Evolutionary conservation across 53 echinoderm and acorn worm genomes (phyloP).

Genomic region (Apostichopus leukothele): DNA sequence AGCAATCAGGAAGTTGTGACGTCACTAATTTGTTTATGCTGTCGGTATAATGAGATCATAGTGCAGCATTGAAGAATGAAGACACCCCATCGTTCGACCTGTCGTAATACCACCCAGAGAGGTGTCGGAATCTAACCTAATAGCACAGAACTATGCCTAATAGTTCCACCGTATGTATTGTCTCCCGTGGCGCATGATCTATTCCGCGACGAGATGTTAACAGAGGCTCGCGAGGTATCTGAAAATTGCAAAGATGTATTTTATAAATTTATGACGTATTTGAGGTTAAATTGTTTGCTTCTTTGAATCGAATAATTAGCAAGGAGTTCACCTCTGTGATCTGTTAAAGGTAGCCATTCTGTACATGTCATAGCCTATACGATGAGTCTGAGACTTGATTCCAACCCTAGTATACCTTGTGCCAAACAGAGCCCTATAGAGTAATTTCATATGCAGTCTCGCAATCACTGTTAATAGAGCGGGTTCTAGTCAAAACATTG

Average conservation of each 20-base stretch:
- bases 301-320: background rate
- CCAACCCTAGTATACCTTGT: no score
- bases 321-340: background rate
- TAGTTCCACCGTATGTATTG: background rate
- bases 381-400: no score
- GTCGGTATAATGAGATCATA: background rate
- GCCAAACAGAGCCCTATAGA: no score
- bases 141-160: background rate
- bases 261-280: background rate
- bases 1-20: background rate
- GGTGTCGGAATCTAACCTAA: conserved; percentile 30
- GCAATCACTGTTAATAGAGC: no score
- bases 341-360: background rate
- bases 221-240: conserved; percentile 21
- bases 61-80: background rate
- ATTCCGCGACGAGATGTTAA: background rate
- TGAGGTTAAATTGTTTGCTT: background rate
- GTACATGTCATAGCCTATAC: no score
- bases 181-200: background rate
- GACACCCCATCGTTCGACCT: background rate
- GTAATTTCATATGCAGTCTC: no score
- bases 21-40: background rate
- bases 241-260: conserved; percentile 17
- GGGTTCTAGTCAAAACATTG: no score
- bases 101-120: conserved; percentile 16